A percentile compares a stretch with the other conserved stretches of the same genome.
These are phyloP conservation scores for Cheilosia vulpina DNA, from an alignment of 2,888 invertebrate genomes.

Conservation along the genomic window DNA sequence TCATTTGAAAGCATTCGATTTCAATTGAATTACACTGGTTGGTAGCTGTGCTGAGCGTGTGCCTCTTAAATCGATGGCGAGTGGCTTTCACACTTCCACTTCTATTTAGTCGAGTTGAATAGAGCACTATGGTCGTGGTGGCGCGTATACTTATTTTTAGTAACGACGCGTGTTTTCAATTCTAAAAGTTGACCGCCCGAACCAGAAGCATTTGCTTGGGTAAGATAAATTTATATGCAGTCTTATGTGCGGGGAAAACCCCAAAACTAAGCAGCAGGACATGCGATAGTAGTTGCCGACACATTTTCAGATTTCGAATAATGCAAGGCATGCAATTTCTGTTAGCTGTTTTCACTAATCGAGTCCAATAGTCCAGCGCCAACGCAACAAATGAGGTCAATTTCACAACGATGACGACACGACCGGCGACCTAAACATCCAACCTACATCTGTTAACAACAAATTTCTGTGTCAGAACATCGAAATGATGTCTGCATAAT, in stretches of 20 bases:
- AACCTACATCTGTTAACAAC: conserved; percentile 51
- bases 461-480: conserved; percentile 35
- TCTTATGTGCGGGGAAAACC: background rate
- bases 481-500: conserved; percentile 42
- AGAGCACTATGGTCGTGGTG: background rate
- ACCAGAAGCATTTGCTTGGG: conserved; percentile 4
- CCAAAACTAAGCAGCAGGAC: background rate
- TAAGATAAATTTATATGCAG: background rate
- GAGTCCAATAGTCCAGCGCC: conserved; percentile 18
- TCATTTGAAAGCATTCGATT: conserved; percentile 17
- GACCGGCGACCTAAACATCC: conserved; percentile 23
- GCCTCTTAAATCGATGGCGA: background rate
- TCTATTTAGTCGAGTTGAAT: background rate
- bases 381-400: conserved; percentile 33
- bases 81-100: conserved; percentile 5
- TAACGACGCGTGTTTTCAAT: background rate
- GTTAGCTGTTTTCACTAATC: conserved; percentile 3
- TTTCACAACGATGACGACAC: conserved; percentile 32
- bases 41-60: background rate
- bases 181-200: conserved; percentile 23
- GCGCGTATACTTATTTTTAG: conserved; percentile 21
- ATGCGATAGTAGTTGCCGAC: background rate
- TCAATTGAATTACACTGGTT: conserved; percentile 6
- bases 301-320: conserved; percentile 1
- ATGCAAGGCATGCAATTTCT: background rate